Conservation (phyloP, 2,888 invertebrate species). For the Limulus polyphemus region DNA sequence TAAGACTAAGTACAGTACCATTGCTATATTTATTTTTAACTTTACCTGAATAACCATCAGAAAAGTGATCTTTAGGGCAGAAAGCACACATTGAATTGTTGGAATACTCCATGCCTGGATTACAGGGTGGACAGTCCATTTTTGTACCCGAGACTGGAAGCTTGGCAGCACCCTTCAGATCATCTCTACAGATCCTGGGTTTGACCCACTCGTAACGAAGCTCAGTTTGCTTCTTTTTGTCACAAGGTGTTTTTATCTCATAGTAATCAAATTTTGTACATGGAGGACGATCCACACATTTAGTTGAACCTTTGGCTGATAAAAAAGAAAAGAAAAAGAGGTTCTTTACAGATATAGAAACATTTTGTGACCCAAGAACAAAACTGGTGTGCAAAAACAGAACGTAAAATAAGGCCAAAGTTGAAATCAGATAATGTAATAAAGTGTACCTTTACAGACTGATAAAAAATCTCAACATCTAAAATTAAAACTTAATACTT, state of each 20-base stretch:
- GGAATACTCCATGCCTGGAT: conserved; percentile 43
- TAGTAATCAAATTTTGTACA: conserved; percentile 44
- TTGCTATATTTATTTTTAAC: no score
- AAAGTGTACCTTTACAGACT: no score
- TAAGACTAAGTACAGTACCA: no score
- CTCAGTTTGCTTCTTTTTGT: conserved; percentile 39
- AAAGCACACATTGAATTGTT: conserved; percentile 39
- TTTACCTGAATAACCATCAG: conserved; percentile 34
- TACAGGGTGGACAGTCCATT: conserved; percentile 42
- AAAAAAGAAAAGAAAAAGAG: not conserved
- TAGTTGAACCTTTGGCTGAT: conserved; percentile 35
- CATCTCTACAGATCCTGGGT: conserved; percentile 44
- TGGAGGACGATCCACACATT: conserved; percentile 39
- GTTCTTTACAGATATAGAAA: no score
- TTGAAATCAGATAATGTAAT: no score
- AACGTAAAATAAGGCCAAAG: no score
- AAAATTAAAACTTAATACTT: no score
- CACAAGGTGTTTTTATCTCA: conserved; percentile 41
- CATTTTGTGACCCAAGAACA: no score
- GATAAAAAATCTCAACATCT: no score
- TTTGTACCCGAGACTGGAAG: conserved; percentile 36
- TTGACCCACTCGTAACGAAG: conserved; percentile 42
- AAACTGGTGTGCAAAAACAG: no score
- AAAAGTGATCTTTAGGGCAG: conserved; percentile 40
- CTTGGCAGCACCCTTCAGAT: conserved; percentile 34